phyloP scores from a whole-genome alignment of 2,113 vertebrate species.

The Xenotilapia longispinis region DNA sequence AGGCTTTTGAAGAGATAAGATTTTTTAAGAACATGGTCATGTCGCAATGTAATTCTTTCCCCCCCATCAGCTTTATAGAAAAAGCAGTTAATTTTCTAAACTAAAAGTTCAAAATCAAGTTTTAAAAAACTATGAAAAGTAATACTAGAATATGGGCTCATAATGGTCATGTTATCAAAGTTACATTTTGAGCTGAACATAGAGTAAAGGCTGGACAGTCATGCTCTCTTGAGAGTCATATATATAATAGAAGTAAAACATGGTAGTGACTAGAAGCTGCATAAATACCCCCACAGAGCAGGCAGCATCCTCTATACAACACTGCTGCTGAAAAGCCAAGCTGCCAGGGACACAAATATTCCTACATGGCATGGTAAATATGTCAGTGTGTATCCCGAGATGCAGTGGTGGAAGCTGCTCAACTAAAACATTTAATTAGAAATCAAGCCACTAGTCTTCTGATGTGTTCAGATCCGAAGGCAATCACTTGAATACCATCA shows the following conservation, averaged over 20 bases:
- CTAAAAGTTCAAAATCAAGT: not conserved
- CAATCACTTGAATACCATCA: conserved; percentile 1
- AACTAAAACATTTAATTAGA: conserved; percentile 36
- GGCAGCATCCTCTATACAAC: not conserved
- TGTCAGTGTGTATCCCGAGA: not conserved
- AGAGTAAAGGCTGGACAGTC: not conserved
- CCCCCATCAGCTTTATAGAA: not conserved
- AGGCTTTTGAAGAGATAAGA: conserved; percentile 1
- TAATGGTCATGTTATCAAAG: not conserved
- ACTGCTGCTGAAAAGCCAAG: conserved; percentile 1
- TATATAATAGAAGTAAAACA: not conserved
- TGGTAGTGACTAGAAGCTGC: not conserved
- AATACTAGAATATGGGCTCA: not conserved
- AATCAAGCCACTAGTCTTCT: not conserved
- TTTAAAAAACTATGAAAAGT: not conserved
- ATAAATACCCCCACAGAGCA: not conserved
- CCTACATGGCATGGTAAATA: conserved; percentile 15
- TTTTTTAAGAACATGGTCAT: not conserved
- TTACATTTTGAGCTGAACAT: not conserved
- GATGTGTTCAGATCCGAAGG: conserved; percentile 10
- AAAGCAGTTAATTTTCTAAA: not conserved
- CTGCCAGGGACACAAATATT: conserved; percentile 3
- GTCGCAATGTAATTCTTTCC: not conserved
- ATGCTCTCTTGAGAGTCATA: not conserved
- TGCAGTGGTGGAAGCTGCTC: not conserved